phyloP scores from a whole-genome alignment of 1,140 invertebrate species.

The Trichonephila inaurata region DNA sequence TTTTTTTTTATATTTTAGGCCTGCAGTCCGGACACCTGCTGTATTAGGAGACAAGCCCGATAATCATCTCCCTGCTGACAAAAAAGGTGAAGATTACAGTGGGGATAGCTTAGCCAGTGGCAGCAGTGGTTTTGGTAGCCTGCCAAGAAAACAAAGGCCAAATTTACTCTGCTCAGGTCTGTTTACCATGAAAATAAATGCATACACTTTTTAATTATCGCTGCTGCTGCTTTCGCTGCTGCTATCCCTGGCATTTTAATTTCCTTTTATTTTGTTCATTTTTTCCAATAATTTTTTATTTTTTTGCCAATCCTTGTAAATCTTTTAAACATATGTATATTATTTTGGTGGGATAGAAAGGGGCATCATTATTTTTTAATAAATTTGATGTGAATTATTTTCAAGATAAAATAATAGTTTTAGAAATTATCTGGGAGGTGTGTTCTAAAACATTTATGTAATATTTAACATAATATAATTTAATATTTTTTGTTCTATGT shows the following conservation, averaged over 20 bases:
- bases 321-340: too few species aligned
- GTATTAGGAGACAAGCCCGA: conserved; percentile 74
- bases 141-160: conserved; percentile 85
- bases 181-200: neutral
- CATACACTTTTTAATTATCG: neutral
- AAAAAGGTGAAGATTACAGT: conserved; percentile 79
- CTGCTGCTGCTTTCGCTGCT: conserved; percentile 67
- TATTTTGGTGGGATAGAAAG: too few species aligned
- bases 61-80: conserved; percentile 76
- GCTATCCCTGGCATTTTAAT: conserved; percentile 57
- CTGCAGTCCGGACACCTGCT: conserved; percentile 63
- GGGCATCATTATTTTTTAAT: too few species aligned
- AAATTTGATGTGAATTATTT: too few species aligned
- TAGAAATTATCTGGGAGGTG: too few species aligned
- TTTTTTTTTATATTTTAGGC: conserved; percentile 71
- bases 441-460: too few species aligned
- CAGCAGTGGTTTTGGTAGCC: conserved; percentile 90
- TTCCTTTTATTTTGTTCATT: neutral
- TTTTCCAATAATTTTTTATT: neutral
- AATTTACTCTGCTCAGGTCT: conserved; percentile 77
- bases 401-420: too few species aligned
- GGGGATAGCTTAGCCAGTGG: conserved; percentile 85
- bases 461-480: too few species aligned
- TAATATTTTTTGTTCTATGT: too few species aligned
- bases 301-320: too few species aligned